A percentile compares a stretch with the other conserved stretches of the same genome.
phyloP scores from a whole-genome alignment of 2,888 invertebrate genomes.

The Syrista parreyssii region DNA sequence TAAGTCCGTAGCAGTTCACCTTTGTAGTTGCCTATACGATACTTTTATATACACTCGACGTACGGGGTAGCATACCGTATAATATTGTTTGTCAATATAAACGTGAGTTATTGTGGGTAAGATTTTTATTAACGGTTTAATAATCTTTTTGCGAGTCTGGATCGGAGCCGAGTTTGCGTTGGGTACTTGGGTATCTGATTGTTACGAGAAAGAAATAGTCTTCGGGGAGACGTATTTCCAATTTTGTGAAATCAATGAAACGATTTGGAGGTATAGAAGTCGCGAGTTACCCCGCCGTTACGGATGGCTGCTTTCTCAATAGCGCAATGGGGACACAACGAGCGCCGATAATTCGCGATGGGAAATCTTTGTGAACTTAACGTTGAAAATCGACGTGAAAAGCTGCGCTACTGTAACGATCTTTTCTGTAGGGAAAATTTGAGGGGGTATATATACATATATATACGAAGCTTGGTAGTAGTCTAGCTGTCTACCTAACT shows the following conservation, averaged over 20 bases:
- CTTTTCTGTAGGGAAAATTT: slow-evolving; percentile 11
- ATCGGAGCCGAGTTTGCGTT: background rate
- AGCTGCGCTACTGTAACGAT: background rate
- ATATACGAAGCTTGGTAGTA: background rate
- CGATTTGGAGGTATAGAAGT: background rate
- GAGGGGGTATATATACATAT: background rate
- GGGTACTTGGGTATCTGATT: background rate
- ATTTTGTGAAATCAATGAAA: background rate
- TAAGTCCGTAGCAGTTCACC: background rate
- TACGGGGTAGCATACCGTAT: background rate
- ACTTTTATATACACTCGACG: background rate
- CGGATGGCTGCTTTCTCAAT: background rate
- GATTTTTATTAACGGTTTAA: background rate
- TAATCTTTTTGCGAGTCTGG: background rate
- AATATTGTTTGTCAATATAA: background rate
- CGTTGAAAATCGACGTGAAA: background rate
- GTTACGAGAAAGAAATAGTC: background rate
- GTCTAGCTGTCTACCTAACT: background rate
- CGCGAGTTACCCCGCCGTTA: background rate
- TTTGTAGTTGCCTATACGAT: background rate
- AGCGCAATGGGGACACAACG: background rate
- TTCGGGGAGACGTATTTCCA: background rate
- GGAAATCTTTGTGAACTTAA: background rate
- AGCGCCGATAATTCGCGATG: background rate
- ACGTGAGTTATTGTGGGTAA: background rate